These are phyloP conservation scores for Anguilla marmorata DNA, from an alignment of 2,797 vertebrate species.

Conservation along the genomic window DNA sequence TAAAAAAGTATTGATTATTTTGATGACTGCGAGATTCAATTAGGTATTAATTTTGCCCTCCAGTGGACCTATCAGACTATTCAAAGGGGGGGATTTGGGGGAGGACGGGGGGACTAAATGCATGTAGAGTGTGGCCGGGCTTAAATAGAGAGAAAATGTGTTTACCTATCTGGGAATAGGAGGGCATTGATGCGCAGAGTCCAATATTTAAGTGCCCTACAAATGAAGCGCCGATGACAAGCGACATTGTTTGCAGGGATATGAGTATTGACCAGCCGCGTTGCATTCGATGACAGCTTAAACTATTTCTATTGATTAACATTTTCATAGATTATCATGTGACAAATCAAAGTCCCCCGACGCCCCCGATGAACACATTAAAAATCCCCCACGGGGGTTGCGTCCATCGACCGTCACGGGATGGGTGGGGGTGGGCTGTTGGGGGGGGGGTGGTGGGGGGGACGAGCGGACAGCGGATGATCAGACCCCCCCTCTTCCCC, in stretches of 20 bases:
- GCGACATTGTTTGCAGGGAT: constrained; percentile 94
- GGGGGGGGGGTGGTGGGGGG: constrained; percentile 42
- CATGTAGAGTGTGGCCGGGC: constrained; percentile 85
- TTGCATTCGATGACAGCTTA: constrained; percentile 95
- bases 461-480: constrained; percentile 59
- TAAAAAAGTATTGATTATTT: constrained; percentile 99
- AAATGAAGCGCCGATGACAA: constrained; percentile 95
- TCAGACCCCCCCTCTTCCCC: constrained; percentile 62
- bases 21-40: constrained; percentile 99
- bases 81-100: constrained; percentile 83
- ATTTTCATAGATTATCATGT: constrained; percentile 99
- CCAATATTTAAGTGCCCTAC: constrained; percentile 96
- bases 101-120: constrained; percentile 84
- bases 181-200: constrained; percentile 90
- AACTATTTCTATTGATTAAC: constrained; percentile 99
- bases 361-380: constrained; percentile 90
- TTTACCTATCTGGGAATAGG: constrained; percentile 88
- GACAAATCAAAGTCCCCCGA: constrained; percentile 93
- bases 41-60: constrained; percentile 99
- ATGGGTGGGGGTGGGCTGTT: constrained; percentile 47
- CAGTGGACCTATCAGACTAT: constrained; percentile 99
- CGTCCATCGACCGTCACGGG: constrained; percentile 74
- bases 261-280: constrained; percentile 94
- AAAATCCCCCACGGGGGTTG: constrained; percentile 77
- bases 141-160: constrained; percentile 95